Evolutionary conservation across 2,888 invertebrate species (phyloP).

Genomic region (Leucophenga montana): DNA sequence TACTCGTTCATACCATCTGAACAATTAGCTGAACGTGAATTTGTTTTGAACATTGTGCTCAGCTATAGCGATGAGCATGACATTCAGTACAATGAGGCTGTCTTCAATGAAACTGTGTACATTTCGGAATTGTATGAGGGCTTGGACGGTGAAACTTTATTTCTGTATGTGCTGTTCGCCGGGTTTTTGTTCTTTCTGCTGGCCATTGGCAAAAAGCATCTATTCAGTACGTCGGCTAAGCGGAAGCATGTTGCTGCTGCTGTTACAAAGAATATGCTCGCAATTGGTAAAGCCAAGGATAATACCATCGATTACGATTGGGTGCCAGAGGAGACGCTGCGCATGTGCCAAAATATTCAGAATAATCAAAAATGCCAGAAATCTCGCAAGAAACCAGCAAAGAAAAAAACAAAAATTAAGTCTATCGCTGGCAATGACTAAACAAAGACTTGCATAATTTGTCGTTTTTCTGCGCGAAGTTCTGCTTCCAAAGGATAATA

Average conservation of each 20-base stretch:
- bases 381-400: no score
- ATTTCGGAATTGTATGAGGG: slow-evolving; percentile 97
- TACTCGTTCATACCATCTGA: slow-evolving; percentile 97
- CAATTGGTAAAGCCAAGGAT: slow-evolving; percentile 91
- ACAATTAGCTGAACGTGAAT: slow-evolving; percentile 95
- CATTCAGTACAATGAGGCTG: slow-evolving; percentile 83
- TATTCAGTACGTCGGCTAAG: slow-evolving; percentile 89
- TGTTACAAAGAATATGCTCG: slow-evolving; percentile 79
- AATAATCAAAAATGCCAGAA: background rate
- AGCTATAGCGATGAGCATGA: slow-evolving; percentile 87
- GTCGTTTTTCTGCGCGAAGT: no score
- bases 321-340: slow-evolving; percentile 93
- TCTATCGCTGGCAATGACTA: no score
- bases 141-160: slow-evolving; percentile 98
- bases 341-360: slow-evolving; percentile 83
- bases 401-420: no score
- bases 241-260: slow-evolving; percentile 74
- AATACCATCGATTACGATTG: slow-evolving; percentile 98
- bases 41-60: slow-evolving; percentile 93
- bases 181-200: slow-evolving; percentile 90
- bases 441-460: background rate
- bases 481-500: no score
- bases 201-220: slow-evolving; percentile 90
- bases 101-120: slow-evolving; percentile 97
- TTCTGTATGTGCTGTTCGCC: slow-evolving; percentile 95